Conservation (phyloP, 35 echinoderm and acorn worm genomes). For the Acanthaster planci region DNA sequence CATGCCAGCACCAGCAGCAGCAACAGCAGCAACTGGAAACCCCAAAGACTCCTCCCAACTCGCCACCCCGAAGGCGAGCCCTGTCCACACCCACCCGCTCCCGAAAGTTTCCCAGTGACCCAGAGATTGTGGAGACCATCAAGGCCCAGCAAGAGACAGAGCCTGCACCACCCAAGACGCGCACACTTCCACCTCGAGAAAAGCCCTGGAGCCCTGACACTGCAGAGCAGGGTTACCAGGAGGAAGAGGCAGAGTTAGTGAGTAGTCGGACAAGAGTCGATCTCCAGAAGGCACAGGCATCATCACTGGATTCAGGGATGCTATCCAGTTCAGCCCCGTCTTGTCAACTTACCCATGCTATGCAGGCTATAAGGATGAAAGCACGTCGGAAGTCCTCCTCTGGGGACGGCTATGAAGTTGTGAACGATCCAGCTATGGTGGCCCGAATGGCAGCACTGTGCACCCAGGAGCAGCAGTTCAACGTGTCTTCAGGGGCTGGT, state of each 20-base stretch:
- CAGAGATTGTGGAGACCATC: slow-evolving; percentile 56
- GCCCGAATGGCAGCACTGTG: neutral
- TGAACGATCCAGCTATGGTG: slow-evolving; percentile 31
- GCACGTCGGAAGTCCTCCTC: slow-evolving; percentile 52
- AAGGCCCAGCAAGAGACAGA: slow-evolving; percentile 48
- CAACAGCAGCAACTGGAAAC: slow-evolving; percentile 30
- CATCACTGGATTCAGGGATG: slow-evolving; percentile 1
- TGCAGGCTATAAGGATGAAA: slow-evolving; percentile 61
- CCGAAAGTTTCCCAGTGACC: slow-evolving; percentile 54
- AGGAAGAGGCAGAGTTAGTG: slow-evolving; percentile 7
- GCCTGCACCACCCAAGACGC: slow-evolving; percentile 31
- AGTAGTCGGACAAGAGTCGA: slow-evolving; percentile 28
- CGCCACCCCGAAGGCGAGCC: slow-evolving; percentile 50
- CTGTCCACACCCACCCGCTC: slow-evolving; percentile 58
- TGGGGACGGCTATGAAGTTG: slow-evolving; percentile 34
- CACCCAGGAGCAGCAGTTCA: neutral
- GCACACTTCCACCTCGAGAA: slow-evolving; percentile 51
- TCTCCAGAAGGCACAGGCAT: neutral
- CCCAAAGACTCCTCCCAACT: slow-evolving; percentile 39
- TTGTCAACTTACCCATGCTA: slow-evolving; percentile 42
- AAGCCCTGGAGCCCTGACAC: slow-evolving; percentile 52
- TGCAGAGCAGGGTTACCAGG: slow-evolving; percentile 13
- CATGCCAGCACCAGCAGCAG: neutral
- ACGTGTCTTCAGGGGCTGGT: neutral
- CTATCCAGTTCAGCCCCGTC: slow-evolving; percentile 18